phyloP scores from a whole-genome alignment of 2,888 invertebrate genomes.

The Pseudolycoriella hygida region DNA sequence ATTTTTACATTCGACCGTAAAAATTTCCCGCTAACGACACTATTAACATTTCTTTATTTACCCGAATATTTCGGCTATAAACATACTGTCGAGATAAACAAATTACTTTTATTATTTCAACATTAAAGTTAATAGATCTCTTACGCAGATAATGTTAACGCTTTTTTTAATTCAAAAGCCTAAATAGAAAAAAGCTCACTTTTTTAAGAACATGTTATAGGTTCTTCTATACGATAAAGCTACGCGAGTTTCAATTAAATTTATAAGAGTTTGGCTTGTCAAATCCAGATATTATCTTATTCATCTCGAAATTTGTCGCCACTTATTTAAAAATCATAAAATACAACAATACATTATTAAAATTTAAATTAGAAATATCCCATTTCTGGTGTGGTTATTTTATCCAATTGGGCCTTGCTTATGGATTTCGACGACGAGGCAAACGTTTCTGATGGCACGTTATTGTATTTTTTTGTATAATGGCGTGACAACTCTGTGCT shows the following conservation, averaged over 20 bases:
- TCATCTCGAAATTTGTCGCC: slow-evolving; percentile 3
- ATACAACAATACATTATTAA: slow-evolving; percentile 7
- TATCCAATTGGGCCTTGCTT: too few species aligned
- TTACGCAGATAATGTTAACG: neutral
- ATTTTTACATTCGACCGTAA: too few species aligned
- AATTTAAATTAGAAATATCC: slow-evolving; percentile 8
- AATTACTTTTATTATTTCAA: neutral
- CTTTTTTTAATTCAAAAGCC: neutral
- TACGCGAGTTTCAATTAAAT: slow-evolving; percentile 7
- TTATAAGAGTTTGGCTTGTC: slow-evolving; percentile 7
- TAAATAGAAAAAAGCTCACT: neutral
- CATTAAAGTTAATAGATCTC: too few species aligned
- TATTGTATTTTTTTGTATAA: neutral
- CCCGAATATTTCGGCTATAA: too few species aligned
- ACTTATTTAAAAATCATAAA: slow-evolving; percentile 6
- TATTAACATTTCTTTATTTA: too few species aligned
- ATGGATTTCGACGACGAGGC: neutral
- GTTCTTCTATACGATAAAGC: neutral
- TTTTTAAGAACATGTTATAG: neutral
- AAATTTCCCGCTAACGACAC: too few species aligned
- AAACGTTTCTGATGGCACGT: neutral
- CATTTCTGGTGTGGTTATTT: slow-evolving; percentile 16
- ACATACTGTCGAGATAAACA: neutral
- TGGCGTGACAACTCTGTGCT: neutral
- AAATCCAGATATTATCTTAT: slow-evolving; percentile 7